These are phyloP conservation scores for Microctenopoma steveboyesi DNA, from an alignment of 2,797 vertebrate species.

Conservation along the genomic window DNA sequence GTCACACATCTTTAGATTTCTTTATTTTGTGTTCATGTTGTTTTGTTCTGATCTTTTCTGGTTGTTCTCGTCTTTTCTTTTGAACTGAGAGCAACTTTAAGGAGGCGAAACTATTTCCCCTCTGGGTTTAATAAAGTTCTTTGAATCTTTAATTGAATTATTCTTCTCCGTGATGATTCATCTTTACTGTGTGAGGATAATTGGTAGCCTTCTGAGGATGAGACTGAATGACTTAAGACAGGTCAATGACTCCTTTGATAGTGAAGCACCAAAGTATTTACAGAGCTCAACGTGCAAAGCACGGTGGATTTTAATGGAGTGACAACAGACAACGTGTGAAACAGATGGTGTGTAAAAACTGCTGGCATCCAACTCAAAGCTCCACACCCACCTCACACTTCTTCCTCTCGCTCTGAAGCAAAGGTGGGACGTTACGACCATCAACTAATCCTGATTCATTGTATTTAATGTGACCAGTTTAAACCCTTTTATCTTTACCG, in stretches of 20 bases:
- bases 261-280: slow-evolving; percentile 28
- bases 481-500: neutral
- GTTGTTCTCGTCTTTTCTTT: no score
- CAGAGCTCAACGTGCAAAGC: neutral
- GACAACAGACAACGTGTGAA: slow-evolving; percentile 25
- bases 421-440: neutral
- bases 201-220: neutral
- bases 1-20: no score
- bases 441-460: neutral
- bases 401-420: neutral
- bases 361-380: neutral
- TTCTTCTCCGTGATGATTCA: neutral
- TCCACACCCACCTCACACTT: neutral
- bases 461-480: neutral
- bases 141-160: neutral
- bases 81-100: no score
- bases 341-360: slow-evolving; percentile 32
- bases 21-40: no score
- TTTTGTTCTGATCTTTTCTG: no score
- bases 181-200: neutral
- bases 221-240: neutral
- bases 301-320: slow-evolving; percentile 22
- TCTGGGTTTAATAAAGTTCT: no score
- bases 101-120: no score
- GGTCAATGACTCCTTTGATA: neutral